Conservation (phyloP, 2,888 invertebrate genomes). For the Apomyelois bistriatella region DNA sequence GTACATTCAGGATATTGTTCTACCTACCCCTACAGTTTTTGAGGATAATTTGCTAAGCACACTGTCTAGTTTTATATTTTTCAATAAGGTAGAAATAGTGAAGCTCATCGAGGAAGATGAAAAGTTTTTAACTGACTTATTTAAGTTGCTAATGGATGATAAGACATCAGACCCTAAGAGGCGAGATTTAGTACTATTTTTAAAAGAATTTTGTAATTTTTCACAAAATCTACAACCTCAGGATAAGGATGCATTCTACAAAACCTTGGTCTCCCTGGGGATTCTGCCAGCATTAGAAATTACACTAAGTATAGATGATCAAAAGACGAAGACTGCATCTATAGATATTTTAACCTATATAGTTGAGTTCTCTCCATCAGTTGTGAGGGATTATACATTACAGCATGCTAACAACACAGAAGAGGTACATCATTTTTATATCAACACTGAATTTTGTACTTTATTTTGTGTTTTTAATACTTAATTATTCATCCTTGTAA, state of each 20-base stretch:
- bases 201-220: conserved; percentile 99
- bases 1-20: conserved; percentile 99
- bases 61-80: conserved; percentile 99
- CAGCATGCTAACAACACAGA: conserved; percentile 94
- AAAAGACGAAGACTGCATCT: conserved; percentile 96
- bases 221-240: conserved; percentile 98
- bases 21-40: conserved; percentile 99
- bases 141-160: conserved; percentile 94
- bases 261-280: conserved; percentile 93
- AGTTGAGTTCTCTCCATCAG: conserved; percentile 98
- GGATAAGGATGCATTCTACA: conserved; percentile 98
- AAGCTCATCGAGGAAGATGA: conserved; percentile 98
- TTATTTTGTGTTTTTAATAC: neutral
- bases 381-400: conserved; percentile 97
- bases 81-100: conserved; percentile 99
- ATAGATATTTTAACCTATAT: conserved; percentile 99
- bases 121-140: conserved; percentile 96
- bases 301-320: conserved; percentile 94
- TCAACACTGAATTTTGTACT: neutral
- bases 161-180: conserved; percentile 91
- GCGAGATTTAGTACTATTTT: conserved; percentile 96
- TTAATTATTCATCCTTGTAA: neutral
- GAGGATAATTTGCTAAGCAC: conserved; percentile 99
- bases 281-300: conserved; percentile 94
- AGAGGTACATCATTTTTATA: conserved; percentile 80